Evolutionary conservation across 2,113 vertebrate genomes (phyloP).

Genomic region (Electrona antarctica): DNA sequence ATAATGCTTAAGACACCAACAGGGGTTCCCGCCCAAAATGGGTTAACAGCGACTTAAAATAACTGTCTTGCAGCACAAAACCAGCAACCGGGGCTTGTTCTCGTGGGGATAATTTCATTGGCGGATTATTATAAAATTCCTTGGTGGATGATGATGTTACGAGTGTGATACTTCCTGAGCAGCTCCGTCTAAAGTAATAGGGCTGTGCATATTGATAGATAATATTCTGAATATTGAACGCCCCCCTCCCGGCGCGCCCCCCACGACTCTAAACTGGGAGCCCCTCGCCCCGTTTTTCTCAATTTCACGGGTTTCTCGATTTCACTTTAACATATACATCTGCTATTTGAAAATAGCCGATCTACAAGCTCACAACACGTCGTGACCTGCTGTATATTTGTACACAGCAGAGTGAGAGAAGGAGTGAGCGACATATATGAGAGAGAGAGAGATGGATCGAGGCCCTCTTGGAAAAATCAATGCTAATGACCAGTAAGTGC

Average conservation of each 20-base stretch:
- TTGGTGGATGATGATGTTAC: constrained; percentile 38
- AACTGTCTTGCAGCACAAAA: constrained; percentile 45
- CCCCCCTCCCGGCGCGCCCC: no score
- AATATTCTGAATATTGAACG: no score
- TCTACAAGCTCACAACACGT: no score
- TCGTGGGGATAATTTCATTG: constrained; percentile 26
- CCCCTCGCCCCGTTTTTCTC: no score
- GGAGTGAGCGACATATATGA: neutral
- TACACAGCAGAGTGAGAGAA: constrained; percentile 19
- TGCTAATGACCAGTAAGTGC: constrained; percentile 59
- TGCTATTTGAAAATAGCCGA: no score
- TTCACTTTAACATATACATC: no score
- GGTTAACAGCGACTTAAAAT: constrained; percentile 46
- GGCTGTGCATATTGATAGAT: no score
- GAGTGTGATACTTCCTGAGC: constrained; percentile 45
- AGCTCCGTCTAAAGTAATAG: constrained; percentile 42
- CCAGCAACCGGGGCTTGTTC: constrained; percentile 20
- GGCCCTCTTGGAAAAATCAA: constrained; percentile 62
- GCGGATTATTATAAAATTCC: neutral
- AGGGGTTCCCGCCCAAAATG: no score
- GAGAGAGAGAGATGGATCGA: constrained; percentile 22
- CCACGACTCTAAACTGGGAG: no score
- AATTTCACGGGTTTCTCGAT: no score
- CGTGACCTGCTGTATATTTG: constrained; percentile 38
- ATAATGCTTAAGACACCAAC: no score